Evolutionary conservation across 2,888 invertebrate genomes (phyloP).

Genomic region (Lumbricus terrestris): DNA sequence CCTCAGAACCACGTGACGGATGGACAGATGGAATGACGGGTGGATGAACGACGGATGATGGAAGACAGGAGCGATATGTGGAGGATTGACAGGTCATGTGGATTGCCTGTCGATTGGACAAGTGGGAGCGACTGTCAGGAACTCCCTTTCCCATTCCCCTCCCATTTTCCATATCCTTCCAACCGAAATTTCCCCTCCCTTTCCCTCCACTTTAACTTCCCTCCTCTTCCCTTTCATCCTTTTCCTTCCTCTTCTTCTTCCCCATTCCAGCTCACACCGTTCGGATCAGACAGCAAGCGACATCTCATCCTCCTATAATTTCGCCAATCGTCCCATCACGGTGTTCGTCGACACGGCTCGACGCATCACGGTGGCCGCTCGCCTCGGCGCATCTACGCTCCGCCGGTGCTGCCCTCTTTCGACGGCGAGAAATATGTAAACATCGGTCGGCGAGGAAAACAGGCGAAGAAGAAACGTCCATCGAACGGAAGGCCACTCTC

Average conservation of each 20-base stretch:
- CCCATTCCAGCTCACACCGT: no score
- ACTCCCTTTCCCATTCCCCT: background rate
- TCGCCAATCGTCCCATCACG: background rate
- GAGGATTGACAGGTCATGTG: background rate
- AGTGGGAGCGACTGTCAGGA: background rate
- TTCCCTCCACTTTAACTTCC: no score
- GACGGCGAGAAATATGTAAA: slow-evolving; percentile 3
- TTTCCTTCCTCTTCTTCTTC: no score
- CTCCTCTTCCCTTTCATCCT: no score
- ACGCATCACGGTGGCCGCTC: background rate
- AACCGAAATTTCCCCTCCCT: no score
- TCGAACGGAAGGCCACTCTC: background rate
- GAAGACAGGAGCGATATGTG: background rate
- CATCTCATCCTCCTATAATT: background rate
- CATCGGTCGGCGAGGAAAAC: background rate
- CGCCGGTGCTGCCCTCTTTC: background rate
- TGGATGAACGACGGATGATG: background rate
- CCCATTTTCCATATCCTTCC: no score
- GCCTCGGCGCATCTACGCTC: background rate
- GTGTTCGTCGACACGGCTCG: background rate
- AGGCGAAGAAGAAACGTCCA: background rate
- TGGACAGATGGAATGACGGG: no score
- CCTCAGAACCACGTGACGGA: background rate
- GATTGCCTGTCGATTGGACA: background rate
- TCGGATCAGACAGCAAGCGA: background rate